Base-by-base conservation (phyloP, 2,113 vertebrate genomes). In the Haliaeetus leucogaster region DNA sequence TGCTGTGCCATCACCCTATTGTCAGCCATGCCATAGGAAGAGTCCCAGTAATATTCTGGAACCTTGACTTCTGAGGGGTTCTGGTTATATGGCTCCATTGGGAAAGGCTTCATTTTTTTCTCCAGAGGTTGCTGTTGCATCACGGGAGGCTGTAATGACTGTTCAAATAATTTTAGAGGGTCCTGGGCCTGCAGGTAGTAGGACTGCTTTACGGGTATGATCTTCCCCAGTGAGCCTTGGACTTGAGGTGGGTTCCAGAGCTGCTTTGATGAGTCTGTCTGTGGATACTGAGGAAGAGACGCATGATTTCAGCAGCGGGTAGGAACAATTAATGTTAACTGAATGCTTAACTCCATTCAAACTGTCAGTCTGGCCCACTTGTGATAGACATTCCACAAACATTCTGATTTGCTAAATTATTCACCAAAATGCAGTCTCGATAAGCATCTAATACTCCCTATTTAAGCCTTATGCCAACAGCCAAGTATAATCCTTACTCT, bases 1-100 rank as follows among this genome's bases (percentile, higher is more conserved):
- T 98, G 98, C 88, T 98, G 98, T 22, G 95, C 97, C 97, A 99
- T 98, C 73, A 98, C 95, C 83, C 99, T 97, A 21, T 97, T 98
- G 50, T 99, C 99, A 36, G 98, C 96, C 97, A 99, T 96, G 83
- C 98, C 98, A 95, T 99, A 99, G 22, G 98, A 93, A 40, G 99
- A 97, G 76, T 99, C 99, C 99, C 99, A 99, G 97, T 99, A 99
- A 98, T 99, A 99, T 73, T 99, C 99, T 88, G 98, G 98, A 97
- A 99, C 97, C 96, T 99, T 99, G 66, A 99, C 98, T 92, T 99
- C 99, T 84, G 98, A 98, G 97, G 98, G 97, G 73, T 98, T 98
- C 82, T 98, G 98, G 97, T 98, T 98, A 97, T 98, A 99, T 98
- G 98, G 98, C 97, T 99, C 98, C 98, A 98, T 97, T 93, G 98